Base-by-base conservation (phyloP, 2,113 vertebrate genomes). In the Takifugu flavidus region DNA sequence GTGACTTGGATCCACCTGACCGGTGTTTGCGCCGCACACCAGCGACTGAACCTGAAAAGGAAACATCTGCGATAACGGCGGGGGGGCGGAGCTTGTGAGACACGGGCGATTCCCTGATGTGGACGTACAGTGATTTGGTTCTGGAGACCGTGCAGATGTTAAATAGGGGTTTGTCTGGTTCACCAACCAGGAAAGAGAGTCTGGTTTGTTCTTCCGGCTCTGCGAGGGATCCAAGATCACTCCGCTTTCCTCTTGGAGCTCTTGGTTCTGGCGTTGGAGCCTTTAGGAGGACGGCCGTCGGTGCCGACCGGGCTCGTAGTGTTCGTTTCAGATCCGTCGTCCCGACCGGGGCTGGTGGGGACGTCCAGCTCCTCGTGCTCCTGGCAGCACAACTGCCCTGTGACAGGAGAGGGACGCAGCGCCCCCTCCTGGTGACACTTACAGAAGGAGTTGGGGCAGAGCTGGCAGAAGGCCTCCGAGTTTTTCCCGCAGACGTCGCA, bases 401-500 rank as follows among this genome's bases (percentile, higher is more conserved):
- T 91, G 72, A 82, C 59, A 0, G 79, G 87, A 59, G 89, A 87
- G 45, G 79, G 84, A 42, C 91, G 91, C 78, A 93, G 89, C 25
- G 88, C 90, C 78, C 93, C 93, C 0, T 95, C 94, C 61, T 95
- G 90, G 83, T 99, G 96, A 10, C 90, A 92, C 90, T 94, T 96
- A 88, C 97, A 99, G 84, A 98, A 96, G 12, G 97, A 99, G 78
- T 99, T 98, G 74, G 97, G 97, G 85, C 97, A 99, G 56, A 96
- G 91, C 80, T 96, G 93, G 87, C 97, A 99, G 79, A 96, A 98
- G 0, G 91, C 91, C 46, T 93, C 90, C 0, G 97, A 98, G 60
- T 93, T 94, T 13, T 93, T 96, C 75, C 97, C 96, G 20, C 96
- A 99, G 49, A 96, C 94, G 47, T 99, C 97, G 55, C 97, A 99